A percentile compares a stretch with the other conserved stretches of the same genome.
Evolutionary conservation across 2,888 invertebrate species (phyloP).

Genomic region (Meloe dianella): DNA sequence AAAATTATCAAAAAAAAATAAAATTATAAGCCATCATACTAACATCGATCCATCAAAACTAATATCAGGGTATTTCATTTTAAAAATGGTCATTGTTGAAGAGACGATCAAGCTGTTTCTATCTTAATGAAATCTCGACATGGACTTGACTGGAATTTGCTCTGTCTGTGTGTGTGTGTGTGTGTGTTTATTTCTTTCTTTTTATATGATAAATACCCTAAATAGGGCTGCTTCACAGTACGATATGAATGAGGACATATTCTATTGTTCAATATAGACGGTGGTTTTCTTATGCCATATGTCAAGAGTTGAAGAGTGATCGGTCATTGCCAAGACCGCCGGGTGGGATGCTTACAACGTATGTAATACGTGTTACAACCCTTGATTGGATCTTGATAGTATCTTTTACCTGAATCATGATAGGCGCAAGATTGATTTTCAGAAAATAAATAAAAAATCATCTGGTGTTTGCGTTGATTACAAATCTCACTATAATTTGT

Average conservation of each 20-base stretch:
- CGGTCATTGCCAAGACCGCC: constrained; percentile 57
- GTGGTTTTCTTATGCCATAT: constrained; percentile 55
- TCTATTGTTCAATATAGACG: constrained; percentile 52
- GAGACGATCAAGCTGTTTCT: constrained; percentile 42
- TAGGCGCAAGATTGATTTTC: constrained; percentile 30
- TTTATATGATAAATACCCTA: constrained; percentile 56
- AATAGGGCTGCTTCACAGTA: constrained; percentile 48
- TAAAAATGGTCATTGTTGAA: constrained; percentile 53
- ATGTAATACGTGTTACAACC: constrained; percentile 38
- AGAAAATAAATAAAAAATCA: constrained; percentile 14
- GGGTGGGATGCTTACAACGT: constrained; percentile 41
- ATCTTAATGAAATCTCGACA: constrained; percentile 57
- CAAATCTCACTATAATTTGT: background rate
- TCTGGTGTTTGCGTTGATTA: background rate
- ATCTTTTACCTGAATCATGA: constrained; percentile 39
- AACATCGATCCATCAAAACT: constrained; percentile 39
- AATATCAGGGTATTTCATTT: constrained; percentile 40
- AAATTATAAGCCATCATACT: constrained; percentile 41
- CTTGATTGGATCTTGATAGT: constrained; percentile 37
- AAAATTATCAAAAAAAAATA: constrained; percentile 14
- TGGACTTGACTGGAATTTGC: constrained; percentile 45
- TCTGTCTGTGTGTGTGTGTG: no score
- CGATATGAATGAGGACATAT: constrained; percentile 52
- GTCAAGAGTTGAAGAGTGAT: constrained; percentile 58
- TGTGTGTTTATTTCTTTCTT: constrained; percentile 35